Percentiles rank a stretch among this genome's conserved stretches.
phyloP scores from a whole-genome alignment of 2,113 vertebrate species.

The Vimba vimba region DNA sequence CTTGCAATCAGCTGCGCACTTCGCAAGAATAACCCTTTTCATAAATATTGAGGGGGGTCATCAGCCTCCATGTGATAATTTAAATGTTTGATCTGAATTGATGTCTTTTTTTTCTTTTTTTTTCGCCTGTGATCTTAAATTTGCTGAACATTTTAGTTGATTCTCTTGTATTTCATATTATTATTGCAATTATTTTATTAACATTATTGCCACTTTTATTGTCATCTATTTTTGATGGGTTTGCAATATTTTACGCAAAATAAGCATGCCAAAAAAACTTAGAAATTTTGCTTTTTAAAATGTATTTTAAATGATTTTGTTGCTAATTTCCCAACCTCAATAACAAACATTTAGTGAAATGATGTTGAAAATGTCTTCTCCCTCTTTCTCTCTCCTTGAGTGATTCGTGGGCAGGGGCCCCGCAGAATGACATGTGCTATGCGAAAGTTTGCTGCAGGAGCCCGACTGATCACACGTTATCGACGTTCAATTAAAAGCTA shows the following conservation, averaged over 20 bases:
- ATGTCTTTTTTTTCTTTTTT: not conserved
- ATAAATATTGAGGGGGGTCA: conserved; percentile 56
- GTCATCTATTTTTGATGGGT: not conserved
- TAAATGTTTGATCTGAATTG: conserved; percentile 12
- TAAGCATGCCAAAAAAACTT: not conserved
- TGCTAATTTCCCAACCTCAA: not conserved
- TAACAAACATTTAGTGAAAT: not conserved
- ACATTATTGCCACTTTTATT: not conserved
- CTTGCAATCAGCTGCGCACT: conserved; percentile 84
- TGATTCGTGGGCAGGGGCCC: conserved; percentile 8
- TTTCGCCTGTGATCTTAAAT: not conserved
- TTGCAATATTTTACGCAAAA: not conserved
- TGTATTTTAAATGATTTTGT: not conserved
- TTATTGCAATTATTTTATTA: not conserved
- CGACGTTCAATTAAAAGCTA: conserved; percentile 85
- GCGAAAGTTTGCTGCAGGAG: conserved; percentile 68
- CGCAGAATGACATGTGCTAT: conserved; percentile 73
- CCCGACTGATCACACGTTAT: conserved; percentile 73
- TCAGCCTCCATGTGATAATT: conserved; percentile 50
- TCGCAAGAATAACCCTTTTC: conserved; percentile 76
- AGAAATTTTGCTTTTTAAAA: not conserved
- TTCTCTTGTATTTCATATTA: not conserved
- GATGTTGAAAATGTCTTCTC: not conserved
- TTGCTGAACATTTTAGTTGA: not conserved
- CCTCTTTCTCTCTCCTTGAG: not conserved